These are phyloP conservation scores for Tachyglossus aculeatus DNA, from an alignment of 2,797 vertebrate species.

Conservation along the genomic window DNA sequence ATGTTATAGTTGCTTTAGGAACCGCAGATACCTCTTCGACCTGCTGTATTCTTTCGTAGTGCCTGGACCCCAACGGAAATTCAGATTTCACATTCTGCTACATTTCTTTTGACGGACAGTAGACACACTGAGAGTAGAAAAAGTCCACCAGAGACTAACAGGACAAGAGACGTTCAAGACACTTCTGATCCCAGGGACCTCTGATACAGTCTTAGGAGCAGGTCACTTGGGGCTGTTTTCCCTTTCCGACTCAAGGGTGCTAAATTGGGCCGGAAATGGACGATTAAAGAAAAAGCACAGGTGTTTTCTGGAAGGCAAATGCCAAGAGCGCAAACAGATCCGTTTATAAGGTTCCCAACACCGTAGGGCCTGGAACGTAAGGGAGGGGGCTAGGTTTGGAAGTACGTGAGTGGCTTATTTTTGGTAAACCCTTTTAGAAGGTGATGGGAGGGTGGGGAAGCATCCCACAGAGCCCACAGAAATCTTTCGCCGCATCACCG, in stretches of 20 bases:
- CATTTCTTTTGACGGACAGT: slow-evolving; percentile 73
- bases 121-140: slow-evolving; percentile 59
- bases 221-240: slow-evolving; percentile 69
- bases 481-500: slow-evolving; percentile 22
- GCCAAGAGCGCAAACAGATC: slow-evolving; percentile 75
- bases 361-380: slow-evolving; percentile 11
- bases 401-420: slow-evolving; percentile 41
- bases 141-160: slow-evolving; percentile 61
- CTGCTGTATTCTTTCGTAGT: slow-evolving; percentile 76
- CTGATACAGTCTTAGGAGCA: slow-evolving; percentile 75
- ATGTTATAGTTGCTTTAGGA: slow-evolving; percentile 69
- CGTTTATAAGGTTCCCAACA: slow-evolving; percentile 48
- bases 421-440: slow-evolving; percentile 19
- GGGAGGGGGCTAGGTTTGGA: slow-evolving; percentile 39
- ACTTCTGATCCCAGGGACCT: slow-evolving; percentile 72
- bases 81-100: slow-evolving; percentile 75
- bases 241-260: slow-evolving; percentile 69
- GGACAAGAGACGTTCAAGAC: slow-evolving; percentile 71
- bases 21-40: slow-evolving; percentile 66
- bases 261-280: slow-evolving; percentile 71
- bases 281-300: slow-evolving; percentile 72
- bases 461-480: slow-evolving; percentile 23
- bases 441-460: slow-evolving; percentile 12
- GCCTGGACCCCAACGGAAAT: slow-evolving; percentile 70
- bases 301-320: slow-evolving; percentile 74